A percentile compares a stretch with the other conserved stretches of the same genome.
Evolutionary conservation across 2,888 invertebrate genomes (phyloP).

Genomic region (Ophonus ardosiacus): DNA sequence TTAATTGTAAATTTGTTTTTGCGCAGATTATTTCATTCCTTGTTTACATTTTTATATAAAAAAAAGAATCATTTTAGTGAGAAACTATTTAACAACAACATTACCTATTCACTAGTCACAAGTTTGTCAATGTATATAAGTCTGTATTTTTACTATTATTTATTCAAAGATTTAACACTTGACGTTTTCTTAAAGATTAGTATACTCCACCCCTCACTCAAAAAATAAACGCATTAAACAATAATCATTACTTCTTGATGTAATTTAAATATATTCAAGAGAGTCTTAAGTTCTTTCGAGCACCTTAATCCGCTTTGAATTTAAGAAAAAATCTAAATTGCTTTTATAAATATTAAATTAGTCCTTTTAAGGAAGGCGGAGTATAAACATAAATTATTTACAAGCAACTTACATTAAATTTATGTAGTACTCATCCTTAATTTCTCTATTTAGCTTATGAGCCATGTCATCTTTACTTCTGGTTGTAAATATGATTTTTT

Average conservation of each 20-base stretch:
- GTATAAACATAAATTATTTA: slow-evolving; percentile 2
- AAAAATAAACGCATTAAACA: too few relatives aligned
- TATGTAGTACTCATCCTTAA: slow-evolving; percentile 23
- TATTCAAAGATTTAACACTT: too few relatives aligned
- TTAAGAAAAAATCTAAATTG: background rate
- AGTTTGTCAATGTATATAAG: too few relatives aligned
- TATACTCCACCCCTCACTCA: too few relatives aligned
- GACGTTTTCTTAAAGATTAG: too few relatives aligned
- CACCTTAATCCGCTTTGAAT: background rate
- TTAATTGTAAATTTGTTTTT: too few relatives aligned
- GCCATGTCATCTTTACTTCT: slow-evolving; percentile 18
- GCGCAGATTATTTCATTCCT: too few relatives aligned
- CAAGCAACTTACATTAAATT: slow-evolving; percentile 36
- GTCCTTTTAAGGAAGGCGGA: background rate
- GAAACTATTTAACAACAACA: too few relatives aligned
- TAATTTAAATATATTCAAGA: background rate
- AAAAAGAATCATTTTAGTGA: too few relatives aligned
- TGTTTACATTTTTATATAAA: too few relatives aligned
- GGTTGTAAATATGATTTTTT: slow-evolving; percentile 52
- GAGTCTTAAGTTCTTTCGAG: background rate
- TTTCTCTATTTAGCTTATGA: slow-evolving; percentile 28
- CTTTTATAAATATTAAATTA: background rate
- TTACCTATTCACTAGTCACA: too few relatives aligned
- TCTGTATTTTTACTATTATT: too few relatives aligned
- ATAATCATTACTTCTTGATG: background rate